Base-by-base conservation (phyloP, 2,797 vertebrate species). In the Mastacembelus armatus region DNA sequence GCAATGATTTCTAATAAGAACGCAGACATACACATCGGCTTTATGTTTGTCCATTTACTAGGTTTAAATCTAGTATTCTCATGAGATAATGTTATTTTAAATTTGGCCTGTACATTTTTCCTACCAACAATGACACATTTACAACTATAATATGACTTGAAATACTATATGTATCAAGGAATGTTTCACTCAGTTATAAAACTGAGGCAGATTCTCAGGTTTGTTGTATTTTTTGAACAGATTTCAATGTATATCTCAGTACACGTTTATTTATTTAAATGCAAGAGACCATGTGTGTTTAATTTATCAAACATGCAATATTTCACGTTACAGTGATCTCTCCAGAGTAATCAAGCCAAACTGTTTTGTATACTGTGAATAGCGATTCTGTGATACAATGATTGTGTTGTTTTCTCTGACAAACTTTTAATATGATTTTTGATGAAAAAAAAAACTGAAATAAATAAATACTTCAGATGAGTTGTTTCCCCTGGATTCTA, bases 251-350 rank as follows among this genome's bases (percentile, higher is more conserved):
- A 39, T 35, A 54, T 35, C 33, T 67, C 26, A 56, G 7, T 47
- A 70, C 6, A 49, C 15, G 70, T 72, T 39, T 77, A 78, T 80
- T 78, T 74, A 54, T 78, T 42, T 61, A 10, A 59, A 56, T 15
- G 11, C 45, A n/a, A 18, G n/a, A 8, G 96, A 98, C 97, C 96
- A 97, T 93, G 92, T 93, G 92, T 92, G 85, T 91, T 92, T 87
- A 72, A 85, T 83, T 84, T 75, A 74, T 81, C 50, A 48, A 78
- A 74, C 69, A 59, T 64, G 56, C 63, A 76, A 16, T 64, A 26
- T 43, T 72, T 88, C 45, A 68, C 83, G 40, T 72, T 49, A 62
- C 58, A 67, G 56, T 75, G 45, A 73, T 66, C 68, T 80, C 36
- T 43, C 76, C 38, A 22, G 47, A 36, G 56, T 78, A 59, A 75